Percentiles rank a stretch among this genome's conserved stretches.
These are phyloP conservation scores for Triops cancriformis DNA, from an alignment of 1,140 invertebrate genomes.

Conservation along the genomic window DNA sequence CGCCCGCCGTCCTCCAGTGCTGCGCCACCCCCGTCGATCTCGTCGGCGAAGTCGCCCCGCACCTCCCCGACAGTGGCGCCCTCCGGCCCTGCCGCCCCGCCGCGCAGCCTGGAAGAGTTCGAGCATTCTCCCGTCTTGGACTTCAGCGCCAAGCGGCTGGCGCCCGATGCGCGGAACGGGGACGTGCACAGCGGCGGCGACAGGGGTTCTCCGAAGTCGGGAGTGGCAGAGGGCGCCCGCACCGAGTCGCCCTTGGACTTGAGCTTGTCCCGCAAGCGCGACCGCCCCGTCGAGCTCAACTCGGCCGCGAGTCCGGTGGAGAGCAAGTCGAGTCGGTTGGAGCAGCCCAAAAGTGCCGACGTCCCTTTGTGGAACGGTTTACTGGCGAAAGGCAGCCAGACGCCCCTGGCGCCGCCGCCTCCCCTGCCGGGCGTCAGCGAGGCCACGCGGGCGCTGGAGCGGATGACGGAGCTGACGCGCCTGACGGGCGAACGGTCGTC, in stretches of 20 bases:
- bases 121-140: conserved; percentile 21
- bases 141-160: conserved; percentile 20
- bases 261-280: conserved; percentile 15
- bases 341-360: neutral
- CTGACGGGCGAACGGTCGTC: conserved; percentile 53
- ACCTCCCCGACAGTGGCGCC: conserved; percentile 3
- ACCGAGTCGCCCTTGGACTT: neutral
- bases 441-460: conserved; percentile 76
- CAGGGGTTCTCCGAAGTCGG: neutral
- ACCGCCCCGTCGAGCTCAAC: neutral
- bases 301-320: neutral
- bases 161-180: neutral
- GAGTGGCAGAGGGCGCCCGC: neutral
- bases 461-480: conserved; percentile 82
- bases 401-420: conserved; percentile 35
- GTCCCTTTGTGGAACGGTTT: neutral
- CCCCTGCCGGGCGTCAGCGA: conserved; percentile 56
- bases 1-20: neutral
- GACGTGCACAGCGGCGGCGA: neutral
- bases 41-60: conserved; percentile 4
- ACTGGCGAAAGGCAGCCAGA: conserved; percentile 27
- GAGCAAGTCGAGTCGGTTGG: conserved; percentile 15
- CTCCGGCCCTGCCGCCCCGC: neutral
- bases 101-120: neutral
- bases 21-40: neutral